These are phyloP conservation scores for Nomada hirtipes DNA, from an alignment of 2,888 invertebrate genomes.

Conservation along the genomic window DNA sequence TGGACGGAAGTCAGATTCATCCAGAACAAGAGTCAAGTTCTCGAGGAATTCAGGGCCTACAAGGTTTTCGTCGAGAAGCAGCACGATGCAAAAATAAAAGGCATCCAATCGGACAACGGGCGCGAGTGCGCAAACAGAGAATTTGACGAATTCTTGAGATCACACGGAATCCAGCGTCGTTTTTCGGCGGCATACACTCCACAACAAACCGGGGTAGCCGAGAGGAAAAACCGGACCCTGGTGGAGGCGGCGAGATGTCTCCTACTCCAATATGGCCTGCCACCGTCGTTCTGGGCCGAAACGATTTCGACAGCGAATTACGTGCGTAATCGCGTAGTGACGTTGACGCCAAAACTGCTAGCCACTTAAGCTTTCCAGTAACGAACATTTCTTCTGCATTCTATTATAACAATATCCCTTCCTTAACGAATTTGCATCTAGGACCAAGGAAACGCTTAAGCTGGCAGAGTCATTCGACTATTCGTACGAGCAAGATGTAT, in stretches of 20 bases:
- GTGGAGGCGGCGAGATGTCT: constrained; percentile 2
- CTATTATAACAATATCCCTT: no score
- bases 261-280: not conserved
- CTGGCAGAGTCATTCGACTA: no score
- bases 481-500: no score
- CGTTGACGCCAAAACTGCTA: no score
- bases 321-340: no score
- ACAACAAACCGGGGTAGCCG: constrained; percentile 22
- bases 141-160: not conserved
- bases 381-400: no score
- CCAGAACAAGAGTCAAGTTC: not conserved
- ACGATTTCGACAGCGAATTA: no score
- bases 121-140: not conserved
- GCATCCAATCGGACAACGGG: constrained; percentile 24
- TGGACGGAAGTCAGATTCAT: constrained; percentile 2
- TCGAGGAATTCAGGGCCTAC: constrained; percentile 2
- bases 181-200: constrained; percentile 49
- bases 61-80: constrained; percentile 3
- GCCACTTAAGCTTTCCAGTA: no score
- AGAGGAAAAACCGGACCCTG: constrained; percentile 17
- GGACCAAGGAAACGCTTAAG: no score
- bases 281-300: not conserved
- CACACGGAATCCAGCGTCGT: constrained; percentile 66
- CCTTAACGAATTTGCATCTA: no score
- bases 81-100: not conserved